Base-by-base conservation (phyloP, 1,140 invertebrate species). In the Rhyzopertha dominica region DNA sequence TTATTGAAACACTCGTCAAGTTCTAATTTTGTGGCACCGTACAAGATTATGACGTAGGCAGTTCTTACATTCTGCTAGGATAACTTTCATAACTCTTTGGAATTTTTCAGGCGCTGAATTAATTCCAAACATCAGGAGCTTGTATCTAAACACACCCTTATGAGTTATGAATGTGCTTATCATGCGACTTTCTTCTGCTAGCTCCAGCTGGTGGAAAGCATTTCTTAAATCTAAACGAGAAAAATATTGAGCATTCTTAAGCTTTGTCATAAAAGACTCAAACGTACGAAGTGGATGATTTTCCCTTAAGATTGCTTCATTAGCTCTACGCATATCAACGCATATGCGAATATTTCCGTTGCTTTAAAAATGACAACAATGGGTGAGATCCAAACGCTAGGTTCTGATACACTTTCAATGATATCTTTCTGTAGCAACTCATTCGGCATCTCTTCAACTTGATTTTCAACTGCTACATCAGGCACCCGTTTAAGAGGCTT, bases 81-180 rank as follows among this genome's bases (percentile, higher is more conserved):
- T 5, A 4, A 23, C 17, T 34, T 47, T 30, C 9, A 47, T 24
- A 26, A 43, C 26, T 10, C 46, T 13, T 37, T 48, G 46, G 22
- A 52, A 52, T 9, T 38, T 43, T 18, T 49, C 45, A 18, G 46
- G 38, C 7, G 52, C 49, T 2, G 44, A 48, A 9, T 49, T 48
- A 7, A 54, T 35, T 9, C 52, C 44, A 53, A 51, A 54, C 57
- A 62, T 62, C 16, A 69, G 36, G 20, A 64, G 37, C 31, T 63
- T 65, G 46, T 66, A 69, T 29, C 57, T 29, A 50, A 54, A 67
- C 23, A 65, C 37, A 10, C 66, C 66, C 39, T 54, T 51, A 24
- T 56, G 48, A 14, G 58, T 61, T 16, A 55, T 57, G 47, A 67
- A 67, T 25, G 66, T 65, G 13, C 65, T 69, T 22, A 68, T 64